phyloP scores from a whole-genome alignment of 2,113 vertebrate genomes.

The Hipposideros armiger region DNA sequence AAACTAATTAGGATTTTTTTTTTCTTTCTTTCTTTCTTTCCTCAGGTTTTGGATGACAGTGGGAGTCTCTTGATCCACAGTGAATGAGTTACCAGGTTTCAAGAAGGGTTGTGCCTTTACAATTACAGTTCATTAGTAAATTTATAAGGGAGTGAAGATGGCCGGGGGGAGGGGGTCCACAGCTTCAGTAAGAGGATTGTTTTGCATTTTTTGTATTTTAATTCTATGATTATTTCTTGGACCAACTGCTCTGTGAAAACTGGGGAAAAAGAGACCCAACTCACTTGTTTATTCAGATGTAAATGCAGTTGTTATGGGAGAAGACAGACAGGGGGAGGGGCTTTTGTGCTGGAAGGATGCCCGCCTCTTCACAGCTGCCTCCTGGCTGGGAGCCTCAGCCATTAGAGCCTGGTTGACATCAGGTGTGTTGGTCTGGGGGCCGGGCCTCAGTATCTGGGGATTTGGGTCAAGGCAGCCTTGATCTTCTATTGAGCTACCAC shows the following conservation, averaged over 20 bases:
- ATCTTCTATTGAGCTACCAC: not conserved
- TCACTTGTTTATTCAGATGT: not conserved
- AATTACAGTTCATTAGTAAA: constrained; percentile 33
- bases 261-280: not conserved
- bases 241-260: constrained; percentile 22
- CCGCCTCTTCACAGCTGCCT: not conserved
- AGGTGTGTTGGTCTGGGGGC: too few species aligned
- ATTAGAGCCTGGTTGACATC: rapidly evolving
- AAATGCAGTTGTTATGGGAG: not conserved
- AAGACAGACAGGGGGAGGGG: rapidly evolving
- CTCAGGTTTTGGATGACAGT: not conserved
- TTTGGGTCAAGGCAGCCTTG: not conserved
- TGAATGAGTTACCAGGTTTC: not conserved
- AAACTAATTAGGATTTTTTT: constrained; percentile 1
- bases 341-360: not conserved
- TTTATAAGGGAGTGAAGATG: constrained; percentile 39
- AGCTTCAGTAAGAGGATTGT: not conserved
- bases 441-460: not conserved
- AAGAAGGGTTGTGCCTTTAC: not conserved
- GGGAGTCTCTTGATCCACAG: not conserved
- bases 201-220: constrained; percentile 67
- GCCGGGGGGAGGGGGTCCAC: not conserved
- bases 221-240: constrained; percentile 51
- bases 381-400: rapidly evolving
- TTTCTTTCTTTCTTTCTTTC: constrained; percentile 11